Evolutionary conservation across 2,113 vertebrate species (phyloP).

Genomic region (Hypanus sabinus): DNA sequence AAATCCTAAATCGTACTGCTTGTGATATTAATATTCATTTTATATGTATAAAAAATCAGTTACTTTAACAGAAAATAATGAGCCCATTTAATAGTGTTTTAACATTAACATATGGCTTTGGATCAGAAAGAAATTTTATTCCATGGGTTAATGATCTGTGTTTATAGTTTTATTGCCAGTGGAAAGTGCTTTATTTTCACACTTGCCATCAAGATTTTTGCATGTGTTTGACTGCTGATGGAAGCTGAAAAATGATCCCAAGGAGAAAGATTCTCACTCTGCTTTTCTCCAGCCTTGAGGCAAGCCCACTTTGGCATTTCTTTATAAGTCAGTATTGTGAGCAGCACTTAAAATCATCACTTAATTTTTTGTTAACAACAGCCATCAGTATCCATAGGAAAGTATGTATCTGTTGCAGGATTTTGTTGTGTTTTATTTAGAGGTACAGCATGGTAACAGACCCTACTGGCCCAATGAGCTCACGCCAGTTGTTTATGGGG

Average conservation of each 20-base stretch:
- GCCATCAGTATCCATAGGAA: not conserved
- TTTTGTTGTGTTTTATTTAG: too few species aligned
- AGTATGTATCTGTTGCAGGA: not conserved
- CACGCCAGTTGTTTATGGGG: not conserved
- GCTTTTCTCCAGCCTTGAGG: not conserved
- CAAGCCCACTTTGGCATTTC: not conserved
- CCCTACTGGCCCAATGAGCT: too few species aligned
- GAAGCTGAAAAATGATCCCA: not conserved
- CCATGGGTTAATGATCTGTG: not conserved
- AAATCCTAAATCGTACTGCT: not conserved
- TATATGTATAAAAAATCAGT: not conserved
- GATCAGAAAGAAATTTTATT: not conserved
- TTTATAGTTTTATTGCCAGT: not conserved
- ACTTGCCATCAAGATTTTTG: not conserved
- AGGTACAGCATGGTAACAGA: too few species aligned
- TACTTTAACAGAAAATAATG: not conserved
- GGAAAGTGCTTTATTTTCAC: not conserved
- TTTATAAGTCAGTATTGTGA: not conserved
- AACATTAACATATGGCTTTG: not conserved
- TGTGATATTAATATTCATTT: conserved; percentile 29
- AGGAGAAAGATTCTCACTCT: not conserved
- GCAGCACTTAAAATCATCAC: not conserved
- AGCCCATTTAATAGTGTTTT: not conserved
- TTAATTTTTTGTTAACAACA: not conserved
- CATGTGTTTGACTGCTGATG: not conserved